Evolutionary conservation across 92 coral and sea anemone species (phyloP), one percentile per base, ranked within the genome.

Genomic region (Galaxea fascicularis): DNA sequence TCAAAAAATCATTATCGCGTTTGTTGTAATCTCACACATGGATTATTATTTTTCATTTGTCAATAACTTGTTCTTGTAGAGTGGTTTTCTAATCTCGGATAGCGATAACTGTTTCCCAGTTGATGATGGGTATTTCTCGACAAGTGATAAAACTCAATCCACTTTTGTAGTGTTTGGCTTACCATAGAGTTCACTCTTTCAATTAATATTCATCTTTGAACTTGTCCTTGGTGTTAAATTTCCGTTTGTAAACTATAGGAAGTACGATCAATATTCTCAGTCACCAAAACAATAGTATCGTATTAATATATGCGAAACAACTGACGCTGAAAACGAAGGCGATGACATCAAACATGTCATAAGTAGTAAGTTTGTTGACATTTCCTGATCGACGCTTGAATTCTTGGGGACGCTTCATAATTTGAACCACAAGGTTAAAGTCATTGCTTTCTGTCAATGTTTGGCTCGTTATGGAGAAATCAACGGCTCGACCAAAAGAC

Each of bases 401-500:
- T 27, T 74, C 8, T 35, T 39, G 25, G 29, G 28, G 87, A 74
- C 81, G 87, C 74, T 74, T 24, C 18, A 20, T 70, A n/a, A n/a
- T 35, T 11, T 28, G 15, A 76, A 15, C 74, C n/a, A 53, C 49
- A 14, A 30, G 18, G 12, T 18, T 29, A 8, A 57, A 72, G 26
- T 1, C 74, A 41, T 58, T 28, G 52, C 63, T 28, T 56, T n/a
- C 31, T n/a, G 56, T 45, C 65, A 51, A 39, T 16, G 8, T 47
- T 75, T 18, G 10, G 70, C 53, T 21, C 66, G 75, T 26, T 29
- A 83, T 90, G 88, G 93, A 89, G 35, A 81, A 86, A 65, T 84
- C 90, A 69, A 90, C 97, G 44, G 73, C 84, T 64, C 86, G 92
- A 74, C 93, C 95, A 41, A 87, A 98, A 82, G 99, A 97, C 80